Evolutionary conservation across 1,140 invertebrate genomes (phyloP), one percentile per base, ranked within the genome.

Genomic region (Pentalonia nigronervosa): DNA sequence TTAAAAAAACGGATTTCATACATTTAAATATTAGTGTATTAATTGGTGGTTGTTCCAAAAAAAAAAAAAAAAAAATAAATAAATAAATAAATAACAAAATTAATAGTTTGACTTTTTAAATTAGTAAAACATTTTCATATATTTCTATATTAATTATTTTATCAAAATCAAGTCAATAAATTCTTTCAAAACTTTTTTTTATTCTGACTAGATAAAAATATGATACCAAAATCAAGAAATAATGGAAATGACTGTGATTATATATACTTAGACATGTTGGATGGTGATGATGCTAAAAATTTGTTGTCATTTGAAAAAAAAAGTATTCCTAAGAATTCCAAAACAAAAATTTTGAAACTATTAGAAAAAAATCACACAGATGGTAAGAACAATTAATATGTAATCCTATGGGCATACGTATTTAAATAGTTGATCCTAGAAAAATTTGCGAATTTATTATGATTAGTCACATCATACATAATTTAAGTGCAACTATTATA

Each of bases 181-280:
- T 67, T 76, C n/a, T 76, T 41, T n/a, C 4, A 76, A n/a, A 11
- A 30, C 25, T 48, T n/a, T n/a, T 88, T 88, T 45, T 87, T 87
- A 45, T 25, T 88, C 2, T n/a, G 48, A 45, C 41, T 53, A 89
- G 87, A 53, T 7, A 20, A 25, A 50, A 89, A 89, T 34, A 84
- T 48, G 36, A 87, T 87, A 20, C 84, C 84, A 87, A 87, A 87
- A 87, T 47, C 45, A 48, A 87, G 14, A n/a, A 87, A 87, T 48
- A 87, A 87, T 87, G 84, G 84, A 87, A 87, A 87, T 56, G 48
- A 34, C 9, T 20, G 34, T 11, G 50, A 90, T 56, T 90, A 90
- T 36, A 41, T 90, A 56, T 90, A 90, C 88, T 56, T 90, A n/a
- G 88, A 90, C 36, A 56, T 14, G 34, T 56, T 90, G 34, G 34